A percentile compares a stretch with the other conserved stretches of the same genome.
Evolutionary conservation across 2,113 vertebrate species (phyloP).

Genomic region (Steatornis caripensis): DNA sequence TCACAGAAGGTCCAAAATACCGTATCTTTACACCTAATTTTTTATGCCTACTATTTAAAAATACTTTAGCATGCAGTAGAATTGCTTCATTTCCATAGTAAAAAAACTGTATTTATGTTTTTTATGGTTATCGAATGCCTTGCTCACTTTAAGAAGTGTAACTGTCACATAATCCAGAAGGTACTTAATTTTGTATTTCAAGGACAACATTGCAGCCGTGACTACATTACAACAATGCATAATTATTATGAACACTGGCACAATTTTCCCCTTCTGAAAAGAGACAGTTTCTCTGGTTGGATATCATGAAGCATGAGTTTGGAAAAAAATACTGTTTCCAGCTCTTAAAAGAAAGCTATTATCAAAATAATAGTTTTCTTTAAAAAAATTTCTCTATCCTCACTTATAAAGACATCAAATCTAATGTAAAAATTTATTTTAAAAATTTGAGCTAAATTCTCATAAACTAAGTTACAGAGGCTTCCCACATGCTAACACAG

Average conservation of each 20-base stretch:
- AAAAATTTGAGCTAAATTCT: not conserved
- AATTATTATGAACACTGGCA: not conserved
- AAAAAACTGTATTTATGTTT: not conserved
- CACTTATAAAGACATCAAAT: not conserved
- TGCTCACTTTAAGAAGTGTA: not conserved
- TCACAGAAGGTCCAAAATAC: not conserved
- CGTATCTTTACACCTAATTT: not conserved
- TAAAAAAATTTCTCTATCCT: not conserved
- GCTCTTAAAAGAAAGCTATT: not conserved
- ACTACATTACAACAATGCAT: not conserved
- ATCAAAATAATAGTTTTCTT: not conserved
- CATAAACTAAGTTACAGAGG: not conserved
- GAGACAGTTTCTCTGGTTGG: not conserved
- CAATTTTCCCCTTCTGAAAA: not conserved
- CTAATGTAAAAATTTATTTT: not conserved
- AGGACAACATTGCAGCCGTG: not conserved
- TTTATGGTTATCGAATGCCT: not conserved
- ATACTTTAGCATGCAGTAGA: not conserved
- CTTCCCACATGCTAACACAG: not conserved
- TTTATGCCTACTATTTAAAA: not conserved
- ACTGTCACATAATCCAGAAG: not conserved
- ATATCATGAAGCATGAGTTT: not conserved
- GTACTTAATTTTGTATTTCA: not conserved
- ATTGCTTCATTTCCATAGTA: not conserved
- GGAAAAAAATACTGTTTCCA: not conserved